Evolutionary conservation across 1,140 invertebrate genomes (phyloP), one percentile per base, ranked within the genome.

Genomic region (Procambarus clarkii): DNA sequence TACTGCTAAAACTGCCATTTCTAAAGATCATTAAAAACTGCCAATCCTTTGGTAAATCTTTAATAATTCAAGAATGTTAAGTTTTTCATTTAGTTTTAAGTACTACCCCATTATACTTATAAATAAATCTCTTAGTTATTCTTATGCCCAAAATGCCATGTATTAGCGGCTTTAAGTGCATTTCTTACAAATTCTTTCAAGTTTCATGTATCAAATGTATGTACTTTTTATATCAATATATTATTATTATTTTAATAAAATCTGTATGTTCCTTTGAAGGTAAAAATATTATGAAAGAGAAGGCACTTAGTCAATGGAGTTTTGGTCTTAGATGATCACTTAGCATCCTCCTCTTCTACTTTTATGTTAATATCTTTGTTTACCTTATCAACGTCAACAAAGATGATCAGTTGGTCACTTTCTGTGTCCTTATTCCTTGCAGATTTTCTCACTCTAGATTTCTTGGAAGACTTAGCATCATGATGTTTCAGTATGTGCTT

Each of bases 401-500:
- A 74, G 44, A 76, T 50, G 44, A 76, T 86, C 11, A n/a, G 50
- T 46, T 60, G 21, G 2, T 71, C 18, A 24, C 15, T 8, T 8
- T 81, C 48, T 1, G 21, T 18, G 24, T n/a, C 18, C 18, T 81
- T 83, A 15, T 76, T 82, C 13, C 34, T 54, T 21, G n/a, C 2
- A 34, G 2, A 50, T 78, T 45, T 85, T 79, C 79, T 85, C 15
- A 8, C 64, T 21, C 48, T 13, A n/a, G 34, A 44, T 54, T 82
- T 86, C 21, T 80, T 77, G 7, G 82, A 34, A 2, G 46, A 46
- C 24, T 80, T 64, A 18, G 64, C 84, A 18, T 50, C 64, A 24
- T 82, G 54, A 58, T 87, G 90, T 58, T 91, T 93, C 9, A 87
- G 50, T 64, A 93, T 94, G 93, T 95, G 95, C 24, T 94, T 93